These are phyloP conservation scores for Actinia tenebrosa DNA, from an alignment of 64 coral and sea anemone genomes.

Conservation along the genomic window DNA sequence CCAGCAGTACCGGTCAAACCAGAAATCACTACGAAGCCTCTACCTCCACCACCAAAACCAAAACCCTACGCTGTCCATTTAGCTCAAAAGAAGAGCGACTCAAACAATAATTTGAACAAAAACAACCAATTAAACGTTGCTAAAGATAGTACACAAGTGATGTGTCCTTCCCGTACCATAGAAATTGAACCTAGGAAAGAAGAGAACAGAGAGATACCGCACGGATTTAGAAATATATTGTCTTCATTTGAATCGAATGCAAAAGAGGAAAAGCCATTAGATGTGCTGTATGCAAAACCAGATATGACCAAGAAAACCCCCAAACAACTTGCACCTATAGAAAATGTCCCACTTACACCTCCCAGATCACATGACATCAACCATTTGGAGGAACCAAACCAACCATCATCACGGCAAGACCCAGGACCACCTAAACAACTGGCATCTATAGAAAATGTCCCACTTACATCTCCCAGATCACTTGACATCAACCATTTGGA, in stretches of 20 bases:
- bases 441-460: neutral
- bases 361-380: neutral
- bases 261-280: neutral
- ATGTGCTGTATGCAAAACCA: slow-evolving; percentile 45
- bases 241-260: slow-evolving; percentile 26
- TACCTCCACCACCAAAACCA: slow-evolving; percentile 12
- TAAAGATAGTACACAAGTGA: neutral
- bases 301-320: slow-evolving; percentile 23
- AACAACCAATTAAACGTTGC: neutral
- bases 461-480: neutral
- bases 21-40: neutral
- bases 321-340: neutral
- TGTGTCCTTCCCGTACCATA: neutral
- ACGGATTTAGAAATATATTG: slow-evolving; percentile 21
- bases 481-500: neutral
- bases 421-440: neutral
- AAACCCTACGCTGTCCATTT: slow-evolving; percentile 2
- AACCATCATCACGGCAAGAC: neutral
- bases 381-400: neutral
- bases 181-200: neutral
- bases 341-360: neutral
- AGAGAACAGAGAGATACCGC: neutral
- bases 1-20: slow-evolving; percentile 9
- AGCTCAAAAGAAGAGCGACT: neutral
- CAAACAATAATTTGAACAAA: neutral